These are phyloP conservation scores for Acridotheres tristis DNA, from an alignment of 2,797 vertebrate genomes.

Conservation along the genomic window DNA sequence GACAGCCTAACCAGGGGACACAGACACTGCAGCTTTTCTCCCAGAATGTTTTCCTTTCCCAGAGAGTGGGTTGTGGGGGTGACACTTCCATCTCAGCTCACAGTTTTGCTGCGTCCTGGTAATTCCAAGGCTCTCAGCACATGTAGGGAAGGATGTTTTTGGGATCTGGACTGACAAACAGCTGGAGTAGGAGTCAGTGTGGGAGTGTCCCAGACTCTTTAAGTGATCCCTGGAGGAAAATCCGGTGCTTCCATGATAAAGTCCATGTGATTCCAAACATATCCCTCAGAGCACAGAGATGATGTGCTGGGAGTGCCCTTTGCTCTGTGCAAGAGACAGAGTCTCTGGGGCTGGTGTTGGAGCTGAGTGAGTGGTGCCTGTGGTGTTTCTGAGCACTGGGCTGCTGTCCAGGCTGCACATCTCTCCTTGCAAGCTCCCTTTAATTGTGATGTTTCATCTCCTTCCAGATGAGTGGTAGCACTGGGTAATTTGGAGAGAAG, in stretches of 20 bases:
- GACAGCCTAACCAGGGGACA: background rate
- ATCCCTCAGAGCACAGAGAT: background rate
- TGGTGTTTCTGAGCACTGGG: background rate
- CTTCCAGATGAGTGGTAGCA: background rate
- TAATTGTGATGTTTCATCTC: background rate
- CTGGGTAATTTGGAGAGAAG: background rate
- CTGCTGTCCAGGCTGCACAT: background rate
- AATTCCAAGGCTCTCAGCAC: background rate
- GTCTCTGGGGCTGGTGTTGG: background rate
- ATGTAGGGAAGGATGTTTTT: background rate
- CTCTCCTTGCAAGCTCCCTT: background rate
- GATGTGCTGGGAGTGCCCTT: background rate
- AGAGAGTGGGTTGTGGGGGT: background rate
- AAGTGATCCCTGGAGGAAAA: background rate
- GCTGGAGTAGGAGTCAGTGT: rapidly evolving
- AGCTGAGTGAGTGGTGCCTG: background rate
- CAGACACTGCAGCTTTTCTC: background rate
- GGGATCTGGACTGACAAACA: background rate
- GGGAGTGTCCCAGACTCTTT: background rate
- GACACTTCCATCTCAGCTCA: background rate
- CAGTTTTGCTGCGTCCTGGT: rapidly evolving
- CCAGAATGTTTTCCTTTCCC: background rate
- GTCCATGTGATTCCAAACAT: background rate
- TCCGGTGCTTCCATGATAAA: background rate
- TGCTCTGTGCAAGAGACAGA: background rate